Base-by-base conservation (phyloP, 2,113 vertebrate species). In the Penelope pileata region DNA sequence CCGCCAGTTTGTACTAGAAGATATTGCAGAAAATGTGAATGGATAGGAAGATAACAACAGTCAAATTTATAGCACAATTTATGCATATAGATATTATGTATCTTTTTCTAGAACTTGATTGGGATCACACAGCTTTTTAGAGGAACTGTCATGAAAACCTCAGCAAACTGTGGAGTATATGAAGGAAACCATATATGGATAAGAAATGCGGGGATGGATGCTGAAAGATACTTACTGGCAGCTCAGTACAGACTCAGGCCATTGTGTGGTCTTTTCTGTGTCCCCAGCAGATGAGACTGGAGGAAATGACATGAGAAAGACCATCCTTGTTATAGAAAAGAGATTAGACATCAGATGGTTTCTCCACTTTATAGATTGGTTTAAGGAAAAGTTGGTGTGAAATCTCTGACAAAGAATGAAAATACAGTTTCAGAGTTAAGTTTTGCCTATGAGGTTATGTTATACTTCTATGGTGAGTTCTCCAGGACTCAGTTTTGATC, bases 241-340 rank as follows among this genome's bases (percentile, higher is more conserved):
- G 9, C 23, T 50, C 23, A 40, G 38, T 36, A 30, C 40, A 64
- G 62, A 40, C 62, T 63, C 15, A 56, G 18, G 51, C 23, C n/a
- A 11, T 68, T 0, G 0, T 23, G 5, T 3, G 40, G 13, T 13
- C 27, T 72, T 70, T 43, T 32, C 26, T 43, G 19, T 69, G 54
- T 74, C n/a, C 4, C 4, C 43, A 26, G 30, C 21, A 83, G 32
- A 38, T 22, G 59, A 40, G 34, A 45, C 5, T 45, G 16, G 45
- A 60, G 36, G 21, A 38, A 60, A 60, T 7, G 15, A 22, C 32
- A 45, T 42, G 16, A 51, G 10, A 32, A 42, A 54, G 12, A 54
- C 3, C 10, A 13, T 42, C 4, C 38, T 47, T 13, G 9, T 42
- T 64, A 69, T 3, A 81, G 23, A 30, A 62, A 50, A 66, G 30